Conservation (phyloP, 2,113 vertebrate genomes). For the Rhinogobius similis region DNA sequence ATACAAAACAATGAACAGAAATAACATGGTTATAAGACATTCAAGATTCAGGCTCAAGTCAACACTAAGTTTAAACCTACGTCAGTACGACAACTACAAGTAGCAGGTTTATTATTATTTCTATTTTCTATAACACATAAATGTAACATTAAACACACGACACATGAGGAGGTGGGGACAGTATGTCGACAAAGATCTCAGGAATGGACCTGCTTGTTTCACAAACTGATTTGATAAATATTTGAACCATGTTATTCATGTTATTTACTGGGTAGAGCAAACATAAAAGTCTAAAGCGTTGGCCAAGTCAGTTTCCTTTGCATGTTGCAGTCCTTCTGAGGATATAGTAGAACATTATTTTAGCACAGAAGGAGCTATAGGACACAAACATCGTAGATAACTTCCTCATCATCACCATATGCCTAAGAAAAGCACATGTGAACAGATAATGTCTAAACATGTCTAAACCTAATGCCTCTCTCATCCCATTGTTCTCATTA, state of each 20-base stretch:
- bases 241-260: slow-evolving; percentile 65
- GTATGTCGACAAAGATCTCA: slow-evolving; percentile 18
- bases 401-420: neutral
- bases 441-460: slow-evolving; percentile 6
- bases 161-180: slow-evolving; percentile 60
- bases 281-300: slow-evolving; percentile 16
- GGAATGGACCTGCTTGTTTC: slow-evolving; percentile 1
- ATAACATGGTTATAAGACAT: slow-evolving; percentile 76
- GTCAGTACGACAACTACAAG: neutral
- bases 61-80: slow-evolving; percentile 13
- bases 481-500: slow-evolving; percentile 39
- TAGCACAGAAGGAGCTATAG: neutral
- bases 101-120: neutral
- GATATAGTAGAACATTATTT: neutral
- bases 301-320: slow-evolving; percentile 9
- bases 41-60: slow-evolving; percentile 51
- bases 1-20: slow-evolving; percentile 70
- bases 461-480: slow-evolving; percentile 32
- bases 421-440: slow-evolving; percentile 6
- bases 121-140: neutral
- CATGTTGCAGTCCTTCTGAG: neutral
- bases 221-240: neutral
- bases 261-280: slow-evolving; percentile 38
- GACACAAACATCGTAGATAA: neutral
- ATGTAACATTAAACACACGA: slow-evolving; percentile 69